These are phyloP conservation scores for Solen grandis DNA, from an alignment of 1,140 invertebrate species.

Conservation along the genomic window DNA sequence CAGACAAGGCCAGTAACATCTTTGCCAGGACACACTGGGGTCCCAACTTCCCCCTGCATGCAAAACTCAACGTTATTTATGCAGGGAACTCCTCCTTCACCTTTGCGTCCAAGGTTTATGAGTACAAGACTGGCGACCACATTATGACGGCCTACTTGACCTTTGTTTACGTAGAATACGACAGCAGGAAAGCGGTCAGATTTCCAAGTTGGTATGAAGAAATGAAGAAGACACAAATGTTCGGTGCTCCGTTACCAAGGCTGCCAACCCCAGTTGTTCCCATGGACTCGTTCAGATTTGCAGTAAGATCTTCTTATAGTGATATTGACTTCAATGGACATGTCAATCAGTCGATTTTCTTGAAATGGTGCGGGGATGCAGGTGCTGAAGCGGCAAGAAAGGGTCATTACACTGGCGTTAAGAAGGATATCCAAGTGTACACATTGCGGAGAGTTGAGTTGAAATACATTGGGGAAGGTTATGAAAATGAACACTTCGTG, in stretches of 20 bases:
- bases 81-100: conserved; percentile 28
- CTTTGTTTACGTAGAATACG: conserved; percentile 44
- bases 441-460: conserved; percentile 9
- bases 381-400: conserved; percentile 34
- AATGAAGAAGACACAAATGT: not conserved
- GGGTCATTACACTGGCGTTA: conserved; percentile 26
- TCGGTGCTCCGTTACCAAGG: too few relatives aligned
- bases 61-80: conserved; percentile 2
- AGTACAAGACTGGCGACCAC: not conserved
- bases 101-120: conserved; percentile 1
- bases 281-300: conserved; percentile 2
- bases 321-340: conserved; percentile 47
- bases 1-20: not conserved
- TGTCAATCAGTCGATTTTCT: conserved; percentile 48
- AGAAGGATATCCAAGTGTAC: conserved; percentile 31
- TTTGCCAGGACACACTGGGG: conserved; percentile 24
- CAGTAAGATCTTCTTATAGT: conserved; percentile 13
- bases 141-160: conserved; percentile 5
- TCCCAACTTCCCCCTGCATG: conserved; percentile 11
- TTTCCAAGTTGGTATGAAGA: conserved; percentile 37
- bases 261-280: conserved; percentile 39
- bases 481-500: conserved; percentile 16
- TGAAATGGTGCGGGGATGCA: conserved; percentile 45
- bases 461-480: conserved; percentile 36
- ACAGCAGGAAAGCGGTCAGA: conserved; percentile 19